Conservation (phyloP, 2,888 invertebrate genomes). For the Imbricaverruca yamaguchii region DNA sequence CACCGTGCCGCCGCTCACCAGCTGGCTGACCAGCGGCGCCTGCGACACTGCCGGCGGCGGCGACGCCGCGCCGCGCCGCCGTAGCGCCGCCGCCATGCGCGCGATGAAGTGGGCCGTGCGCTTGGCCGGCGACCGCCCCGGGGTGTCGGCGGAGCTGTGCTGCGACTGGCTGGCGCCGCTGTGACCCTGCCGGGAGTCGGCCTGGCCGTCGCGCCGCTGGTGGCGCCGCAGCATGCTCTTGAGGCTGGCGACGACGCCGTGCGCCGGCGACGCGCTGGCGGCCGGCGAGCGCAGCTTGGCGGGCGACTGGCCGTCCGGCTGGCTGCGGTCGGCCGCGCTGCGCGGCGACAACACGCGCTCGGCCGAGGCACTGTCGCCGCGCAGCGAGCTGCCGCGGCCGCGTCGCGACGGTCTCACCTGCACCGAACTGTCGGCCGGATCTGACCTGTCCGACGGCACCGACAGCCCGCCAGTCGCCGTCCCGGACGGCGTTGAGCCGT, state of each 20-base stretch:
- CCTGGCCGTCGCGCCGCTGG: neutral
- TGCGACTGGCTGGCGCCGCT: neutral
- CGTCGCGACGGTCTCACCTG: neutral
- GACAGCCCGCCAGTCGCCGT: too few relatives aligned
- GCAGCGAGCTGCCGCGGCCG: constrained; percentile 7
- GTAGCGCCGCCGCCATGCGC: neutral
- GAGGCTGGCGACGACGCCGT: neutral
- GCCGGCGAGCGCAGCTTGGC: neutral
- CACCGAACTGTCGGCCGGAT: neutral
- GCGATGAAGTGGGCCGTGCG: neutral
- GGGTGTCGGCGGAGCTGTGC: neutral
- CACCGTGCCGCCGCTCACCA: neutral
- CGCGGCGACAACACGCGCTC: neutral
- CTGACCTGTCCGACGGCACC: neutral
- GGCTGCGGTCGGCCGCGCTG: neutral
- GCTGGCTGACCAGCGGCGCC: neutral
- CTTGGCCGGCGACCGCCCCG: neutral
- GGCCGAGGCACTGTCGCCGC: neutral
- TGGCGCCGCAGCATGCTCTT: neutral
- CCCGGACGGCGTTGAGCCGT: neutral
- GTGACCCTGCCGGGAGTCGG: neutral
- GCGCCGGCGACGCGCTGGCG: neutral
- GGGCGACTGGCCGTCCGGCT: neutral
- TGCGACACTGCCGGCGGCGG: neutral
- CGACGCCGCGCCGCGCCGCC: neutral